Evolutionary conservation across 2,113 vertebrate species (phyloP), one percentile per base, ranked within the genome.

Genomic region (Etheostoma cragini): DNA sequence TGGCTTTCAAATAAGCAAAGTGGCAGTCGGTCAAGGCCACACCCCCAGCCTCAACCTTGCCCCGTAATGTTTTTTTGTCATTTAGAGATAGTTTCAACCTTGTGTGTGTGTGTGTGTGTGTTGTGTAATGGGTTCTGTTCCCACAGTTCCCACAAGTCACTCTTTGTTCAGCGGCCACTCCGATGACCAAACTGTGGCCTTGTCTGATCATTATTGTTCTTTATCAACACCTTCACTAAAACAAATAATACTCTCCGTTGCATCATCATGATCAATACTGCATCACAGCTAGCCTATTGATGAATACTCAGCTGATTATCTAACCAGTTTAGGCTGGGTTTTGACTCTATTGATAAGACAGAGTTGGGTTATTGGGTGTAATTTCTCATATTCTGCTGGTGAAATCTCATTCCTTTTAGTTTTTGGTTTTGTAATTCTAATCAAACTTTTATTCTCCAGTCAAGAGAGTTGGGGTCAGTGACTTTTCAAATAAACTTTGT

Each of bases 241-340:
- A 22, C 60, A 75, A 38, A 38, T 38, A 62, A 42, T 15, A n/a
- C 47, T 13, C 84, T 54, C 73, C 22, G 26, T 45, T 22, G 14
- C 46, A 21, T 71, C 56, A 56, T 33, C 8, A 2, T 6, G 42
- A 72, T 88, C 65, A 15, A 80, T 84, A 5, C 56, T 38, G 57
- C 33, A 54, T 24, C 74, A 13, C 65, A 12, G 61, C 49, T 1
- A 5, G 22, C 24, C 5, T 70, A 76, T 85, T 86, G 86, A 87
- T 86, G 52, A 42, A n/a, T n/a, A 24, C 76, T 81, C n/a, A 60
- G 70, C 67, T 62, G 57, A 54, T 87, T 86, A 65, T 81, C 11
- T 84, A 71, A 78, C 75, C 26, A 21, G 67, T 47, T 2, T 45
- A 15, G 54, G 4, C 45, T 60, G 5, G 50, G 53, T 22, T 67